Evolutionary conservation across 2,797 vertebrate species (phyloP).

Genomic region (Crocodylus rhombifer): DNA sequence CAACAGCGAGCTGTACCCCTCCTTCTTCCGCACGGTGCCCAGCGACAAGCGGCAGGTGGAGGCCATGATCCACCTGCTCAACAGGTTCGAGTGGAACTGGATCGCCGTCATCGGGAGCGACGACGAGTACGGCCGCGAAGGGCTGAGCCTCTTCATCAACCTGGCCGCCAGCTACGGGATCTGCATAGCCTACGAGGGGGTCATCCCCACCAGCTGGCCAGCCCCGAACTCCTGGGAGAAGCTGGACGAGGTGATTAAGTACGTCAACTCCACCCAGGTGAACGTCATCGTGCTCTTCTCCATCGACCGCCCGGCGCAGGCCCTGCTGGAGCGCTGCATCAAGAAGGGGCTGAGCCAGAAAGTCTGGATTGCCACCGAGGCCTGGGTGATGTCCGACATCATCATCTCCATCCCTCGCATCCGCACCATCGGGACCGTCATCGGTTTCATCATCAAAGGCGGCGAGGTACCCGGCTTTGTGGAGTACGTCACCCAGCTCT

Average conservation of each 20-base stretch:
- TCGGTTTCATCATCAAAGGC: constrained; percentile 83
- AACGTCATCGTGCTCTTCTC: constrained; percentile 88
- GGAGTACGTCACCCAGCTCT: constrained; percentile 66
- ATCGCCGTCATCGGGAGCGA: constrained; percentile 88
- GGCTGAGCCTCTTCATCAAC: constrained; percentile 71
- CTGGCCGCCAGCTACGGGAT: constrained; percentile 71
- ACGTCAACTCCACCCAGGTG: constrained; percentile 78
- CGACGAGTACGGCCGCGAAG: constrained; percentile 87
- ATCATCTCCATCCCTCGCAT: constrained; percentile 77
- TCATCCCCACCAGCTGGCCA: constrained; percentile 83
- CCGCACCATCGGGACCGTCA: constrained; percentile 84
- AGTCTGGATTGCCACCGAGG: constrained; percentile 91
- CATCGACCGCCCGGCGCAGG: not conserved
- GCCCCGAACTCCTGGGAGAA: not conserved
- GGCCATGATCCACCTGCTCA: constrained; percentile 82
- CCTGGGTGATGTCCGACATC: constrained; percentile 81
- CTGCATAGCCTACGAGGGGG: constrained; percentile 89
- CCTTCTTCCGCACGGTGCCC: constrained; percentile 91
- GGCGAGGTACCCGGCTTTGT: constrained; percentile 73
- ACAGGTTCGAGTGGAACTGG: constrained; percentile 90
- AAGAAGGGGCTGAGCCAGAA: constrained; percentile 60
- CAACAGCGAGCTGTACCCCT: constrained; percentile 82
- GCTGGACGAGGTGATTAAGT: constrained; percentile 67
- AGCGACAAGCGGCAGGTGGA: constrained; percentile 84
- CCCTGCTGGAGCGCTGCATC: constrained; percentile 82